Percentiles rank a stretch among this genome's conserved stretches.
Conservation (phyloP, 2,888 invertebrate genomes). For the Pherbina coryleti region DNA sequence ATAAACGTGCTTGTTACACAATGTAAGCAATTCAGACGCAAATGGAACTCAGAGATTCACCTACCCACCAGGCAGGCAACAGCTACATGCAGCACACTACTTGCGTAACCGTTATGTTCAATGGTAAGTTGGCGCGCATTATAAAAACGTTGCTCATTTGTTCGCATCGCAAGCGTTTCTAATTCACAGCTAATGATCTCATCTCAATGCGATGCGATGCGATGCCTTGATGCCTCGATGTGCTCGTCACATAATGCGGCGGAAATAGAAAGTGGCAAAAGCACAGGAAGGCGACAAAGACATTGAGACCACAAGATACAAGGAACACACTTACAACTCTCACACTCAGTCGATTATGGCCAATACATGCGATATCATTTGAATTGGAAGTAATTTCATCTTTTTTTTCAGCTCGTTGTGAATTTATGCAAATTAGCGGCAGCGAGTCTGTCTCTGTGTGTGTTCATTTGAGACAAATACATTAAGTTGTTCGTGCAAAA, state of each 20-base stretch:
- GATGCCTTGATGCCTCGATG: background rate
- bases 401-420: background rate
- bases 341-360: background rate
- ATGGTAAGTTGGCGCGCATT: background rate
- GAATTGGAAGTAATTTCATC: background rate
- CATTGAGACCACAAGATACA: background rate
- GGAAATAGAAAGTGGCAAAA: background rate
- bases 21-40: background rate
- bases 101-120: too few species aligned
- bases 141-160: constrained; percentile 17
- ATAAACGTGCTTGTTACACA: constrained; percentile 18
- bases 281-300: background rate
- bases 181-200: constrained; percentile 26
- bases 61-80: background rate
- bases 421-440: background rate
- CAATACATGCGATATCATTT: background rate
- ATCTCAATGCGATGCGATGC: background rate
- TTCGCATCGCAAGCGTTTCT: background rate
- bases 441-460: constrained; percentile 41
- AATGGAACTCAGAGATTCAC: background rate
- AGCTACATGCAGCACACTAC: background rate
- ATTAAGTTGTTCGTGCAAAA: background rate
- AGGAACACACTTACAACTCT: background rate
- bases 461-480: constrained; percentile 51
- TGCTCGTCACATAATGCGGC: background rate